phyloP scores from a whole-genome alignment of 2,888 invertebrate genomes.

The Rhorus exstirpatorius region DNA sequence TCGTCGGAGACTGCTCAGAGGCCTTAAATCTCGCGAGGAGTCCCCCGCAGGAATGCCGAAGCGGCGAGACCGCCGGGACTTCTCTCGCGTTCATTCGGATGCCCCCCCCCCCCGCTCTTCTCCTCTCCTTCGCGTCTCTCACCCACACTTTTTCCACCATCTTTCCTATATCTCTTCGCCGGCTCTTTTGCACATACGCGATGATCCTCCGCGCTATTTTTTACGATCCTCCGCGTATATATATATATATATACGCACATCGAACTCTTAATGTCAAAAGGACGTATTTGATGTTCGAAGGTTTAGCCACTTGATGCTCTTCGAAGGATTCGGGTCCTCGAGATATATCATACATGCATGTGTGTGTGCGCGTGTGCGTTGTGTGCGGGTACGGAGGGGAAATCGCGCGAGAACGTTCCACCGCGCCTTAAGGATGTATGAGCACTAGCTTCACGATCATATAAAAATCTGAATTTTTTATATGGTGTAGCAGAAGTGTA shows the following conservation, averaged over 20 bases:
- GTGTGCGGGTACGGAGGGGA: neutral
- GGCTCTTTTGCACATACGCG: slow-evolving; percentile 12
- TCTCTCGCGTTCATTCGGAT: slow-evolving; percentile 66
- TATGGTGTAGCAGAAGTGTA: no score
- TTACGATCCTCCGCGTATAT: neutral
- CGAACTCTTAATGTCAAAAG: neutral
- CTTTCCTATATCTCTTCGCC: slow-evolving; percentile 28
- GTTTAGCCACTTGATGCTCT: neutral
- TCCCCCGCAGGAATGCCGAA: slow-evolving; percentile 75
- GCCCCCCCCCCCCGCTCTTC: slow-evolving; percentile 42
- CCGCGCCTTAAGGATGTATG: no score
- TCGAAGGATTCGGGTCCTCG: neutral
- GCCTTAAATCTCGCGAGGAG: slow-evolving; percentile 76
- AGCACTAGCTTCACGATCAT: no score
- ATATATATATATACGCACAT: slow-evolving; percentile 6
- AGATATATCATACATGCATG: neutral
- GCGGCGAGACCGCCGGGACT: slow-evolving; percentile 66
- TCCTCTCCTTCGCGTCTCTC: slow-evolving; percentile 49
- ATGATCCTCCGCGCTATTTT: slow-evolving; percentile 24
- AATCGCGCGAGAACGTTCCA: slow-evolving; percentile 56
- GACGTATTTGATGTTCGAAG: neutral
- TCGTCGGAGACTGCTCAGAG: slow-evolving; percentile 51
- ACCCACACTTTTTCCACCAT: slow-evolving; percentile 57
- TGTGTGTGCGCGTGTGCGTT: no score
- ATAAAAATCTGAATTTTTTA: no score